Evolutionary conservation across 2,113 vertebrate species (phyloP).

Genomic region (Tyto alba): DNA sequence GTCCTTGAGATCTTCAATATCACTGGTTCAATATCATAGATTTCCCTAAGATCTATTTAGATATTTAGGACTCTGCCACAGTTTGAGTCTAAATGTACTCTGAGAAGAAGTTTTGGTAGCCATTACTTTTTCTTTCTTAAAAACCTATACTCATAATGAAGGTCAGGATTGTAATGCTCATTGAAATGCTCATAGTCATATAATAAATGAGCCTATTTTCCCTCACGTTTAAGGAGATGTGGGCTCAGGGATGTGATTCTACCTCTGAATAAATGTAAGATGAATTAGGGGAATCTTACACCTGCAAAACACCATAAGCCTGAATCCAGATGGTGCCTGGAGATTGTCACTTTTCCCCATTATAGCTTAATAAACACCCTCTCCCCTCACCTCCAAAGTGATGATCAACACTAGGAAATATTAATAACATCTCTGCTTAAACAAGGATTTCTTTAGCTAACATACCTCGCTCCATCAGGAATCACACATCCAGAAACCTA

Average conservation of each 20-base stretch:
- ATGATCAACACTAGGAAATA: neutral
- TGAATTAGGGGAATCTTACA: neutral
- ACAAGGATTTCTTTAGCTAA: neutral
- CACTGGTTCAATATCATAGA: neutral
- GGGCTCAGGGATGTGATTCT: neutral
- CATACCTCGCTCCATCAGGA: neutral
- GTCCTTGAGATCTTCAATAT: neutral
- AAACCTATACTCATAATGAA: neutral
- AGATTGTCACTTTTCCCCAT: neutral
- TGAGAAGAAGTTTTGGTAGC: neutral
- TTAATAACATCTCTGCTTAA: neutral
- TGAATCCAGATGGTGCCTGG: neutral
- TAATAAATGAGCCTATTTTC: neutral
- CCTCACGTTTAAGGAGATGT: neutral
- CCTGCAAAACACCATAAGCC: neutral
- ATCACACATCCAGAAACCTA: neutral
- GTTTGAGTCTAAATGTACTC: neutral
- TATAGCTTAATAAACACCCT: neutral
- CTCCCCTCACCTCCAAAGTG: neutral
- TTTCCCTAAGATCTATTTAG: neutral
- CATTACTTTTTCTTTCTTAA: neutral
- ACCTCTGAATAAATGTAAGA: neutral
- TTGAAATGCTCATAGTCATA: neutral
- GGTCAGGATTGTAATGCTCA: neutral
- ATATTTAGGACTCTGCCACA: neutral